Evolutionary conservation across 2,888 invertebrate species (phyloP), one percentile per base, ranked within the genome.

Genomic region (Leucoma salicis): DNA sequence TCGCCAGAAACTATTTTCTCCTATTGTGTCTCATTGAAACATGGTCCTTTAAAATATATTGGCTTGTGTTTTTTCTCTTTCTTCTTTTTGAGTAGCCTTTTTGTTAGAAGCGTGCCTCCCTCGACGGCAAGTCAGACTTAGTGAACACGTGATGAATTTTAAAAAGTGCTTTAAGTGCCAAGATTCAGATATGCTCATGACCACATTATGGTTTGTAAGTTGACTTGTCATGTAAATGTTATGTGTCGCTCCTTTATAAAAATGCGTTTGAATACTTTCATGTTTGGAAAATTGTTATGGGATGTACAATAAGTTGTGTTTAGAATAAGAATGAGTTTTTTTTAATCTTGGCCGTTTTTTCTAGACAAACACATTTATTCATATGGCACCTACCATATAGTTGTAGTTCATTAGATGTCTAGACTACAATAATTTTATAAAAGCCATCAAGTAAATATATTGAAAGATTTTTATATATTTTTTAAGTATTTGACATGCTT

Each of bases 61-160:
- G 75, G 69, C 66, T 68, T 67, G 67, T 69, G 63, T 70, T 78
- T 77, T 71, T 70, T 70, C 44, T 58, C 43, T 61, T 61, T 63
- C 56, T 63, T 57, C 65, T 62, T 77, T 81, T 72, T 73, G 64
- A 56, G 59, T 50, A 60, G 42, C 45, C 64, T 78, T 82, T 80
- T 82, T 79, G 72, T 81, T 69, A 55, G 66, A 82, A 82, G 75
- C 77, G 67, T 74, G 77, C 78, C 74, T 81, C 76, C 68, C 66
- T 77, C 70, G 69, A 73, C 69, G 76, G 70, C 55, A 70, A 71
- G 57, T 63, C 60, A 52, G 68, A 61, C 66, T 75, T 72, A 63
- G 54, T 59, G 57, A 61, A 79, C 81, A 78, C 57, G 83, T 80
- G 83, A 81, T 84, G 86, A 85, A 87, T 88, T 86, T 84, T 79